phyloP scores from a whole-genome alignment of 2,888 invertebrate species.

The Cheiracanthium punctorium region DNA sequence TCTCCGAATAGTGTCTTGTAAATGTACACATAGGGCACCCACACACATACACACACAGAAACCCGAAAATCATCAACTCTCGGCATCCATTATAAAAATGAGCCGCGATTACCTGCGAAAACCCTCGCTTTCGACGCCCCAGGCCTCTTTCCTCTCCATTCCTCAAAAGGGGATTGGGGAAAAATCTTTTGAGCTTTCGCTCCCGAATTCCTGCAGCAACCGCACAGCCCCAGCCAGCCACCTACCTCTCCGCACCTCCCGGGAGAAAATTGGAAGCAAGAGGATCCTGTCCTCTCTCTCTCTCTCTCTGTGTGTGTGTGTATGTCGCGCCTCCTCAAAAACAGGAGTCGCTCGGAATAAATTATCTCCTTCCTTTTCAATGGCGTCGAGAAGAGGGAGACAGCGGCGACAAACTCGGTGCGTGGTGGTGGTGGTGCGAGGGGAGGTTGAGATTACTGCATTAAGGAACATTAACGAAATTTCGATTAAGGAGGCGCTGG shows the following conservation, averaged over 20 bases:
- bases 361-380: constrained; percentile 22
- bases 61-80: constrained; percentile 36
- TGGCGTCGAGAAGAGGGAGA: not conserved
- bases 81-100: constrained; percentile 63
- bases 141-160: constrained; percentile 18
- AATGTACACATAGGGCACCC: constrained; percentile 1
- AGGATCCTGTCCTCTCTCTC: not conserved
- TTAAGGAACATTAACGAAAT: constrained; percentile 67
- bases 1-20: not conserved
- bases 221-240: too few relatives aligned
- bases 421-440: constrained; percentile 6
- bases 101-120: constrained; percentile 44
- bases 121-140: constrained; percentile 26
- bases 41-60: too few relatives aligned
- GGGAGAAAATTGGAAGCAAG: not conserved
- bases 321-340: constrained; percentile 24
- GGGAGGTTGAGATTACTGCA: constrained; percentile 62
- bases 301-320: not conserved
- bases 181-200: constrained; percentile 63
- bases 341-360: constrained; percentile 28
- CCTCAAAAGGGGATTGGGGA: constrained; percentile 26
- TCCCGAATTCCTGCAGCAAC: constrained; percentile 41
- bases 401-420: too few relatives aligned
- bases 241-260: not conserved
- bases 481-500: constrained; percentile 47